Evolutionary conservation across 2,797 vertebrate species (phyloP), one percentile per base, ranked within the genome.

Genomic region (Cuculus canorus): DNA sequence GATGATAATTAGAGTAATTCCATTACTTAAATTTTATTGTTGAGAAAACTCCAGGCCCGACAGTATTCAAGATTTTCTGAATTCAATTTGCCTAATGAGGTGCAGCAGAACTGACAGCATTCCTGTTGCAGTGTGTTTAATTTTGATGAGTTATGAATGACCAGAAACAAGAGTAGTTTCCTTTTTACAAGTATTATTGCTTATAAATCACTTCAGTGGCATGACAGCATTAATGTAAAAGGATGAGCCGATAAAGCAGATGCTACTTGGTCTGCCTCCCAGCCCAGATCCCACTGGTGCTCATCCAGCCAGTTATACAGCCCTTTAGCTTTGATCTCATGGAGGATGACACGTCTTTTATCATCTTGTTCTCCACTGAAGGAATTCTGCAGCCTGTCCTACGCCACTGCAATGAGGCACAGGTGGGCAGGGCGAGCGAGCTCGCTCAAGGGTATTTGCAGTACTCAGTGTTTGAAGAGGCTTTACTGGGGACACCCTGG

Each of bases 161-260:
- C 64, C 90, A 96, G 95, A 96, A 97, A 97, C 72, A 96, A 88
- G 83, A 95, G 71, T 81, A 64, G 96, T 97, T 98, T 97, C 70
- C 75, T 95, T 87, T 90, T 91, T 80, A 96, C 94, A 97, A 96
- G 82, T 33, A 28, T 94, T 96, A 85, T 92, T 93, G 93, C 88
- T 96, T 94, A 97, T 92, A 96, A 97, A 97, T 97, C 95, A 95
- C 3, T 25, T 75, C 53, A 82, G 57, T 45, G 16, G 48, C 57
- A 65, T 19, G 76, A 87, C 28, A 79, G 76, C 65, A 83, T 89
- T 95, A 91, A 93, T 94, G 65, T 65, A 87, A 91, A 95, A 88
- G 33, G 64, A 88, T 82, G 50, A 63, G 37, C 13, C 91, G 63
- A 83, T 87, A 84, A 92, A 59, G 32, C 13, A 48, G 52, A 87